phyloP scores from a whole-genome alignment of 2,797 vertebrate species.

The Darevskia nairensis region DNA sequence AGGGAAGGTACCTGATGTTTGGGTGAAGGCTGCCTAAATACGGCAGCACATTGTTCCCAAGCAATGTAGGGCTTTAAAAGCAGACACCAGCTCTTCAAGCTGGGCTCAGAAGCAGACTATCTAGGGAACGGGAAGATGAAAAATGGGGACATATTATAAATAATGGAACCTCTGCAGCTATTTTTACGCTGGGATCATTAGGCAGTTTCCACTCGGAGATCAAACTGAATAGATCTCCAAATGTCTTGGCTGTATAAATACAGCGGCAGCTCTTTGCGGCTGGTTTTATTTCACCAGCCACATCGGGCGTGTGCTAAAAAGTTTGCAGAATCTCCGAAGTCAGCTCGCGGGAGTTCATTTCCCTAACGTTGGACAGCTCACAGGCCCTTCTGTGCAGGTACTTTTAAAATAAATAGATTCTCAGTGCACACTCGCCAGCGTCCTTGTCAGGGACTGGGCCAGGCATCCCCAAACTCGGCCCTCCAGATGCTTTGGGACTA shows the following conservation, averaged over 20 bases:
- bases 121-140: not conserved
- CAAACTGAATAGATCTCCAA: slow-evolving; percentile 29
- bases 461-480: too few relatives aligned
- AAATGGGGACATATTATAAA: slow-evolving; percentile 22
- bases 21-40: not conserved
- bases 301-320: not conserved
- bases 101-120: not conserved
- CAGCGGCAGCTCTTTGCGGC: not conserved
- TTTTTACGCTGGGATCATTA: slow-evolving; percentile 1
- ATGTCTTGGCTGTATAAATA: not conserved
- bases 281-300: not conserved
- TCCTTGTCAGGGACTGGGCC: too few relatives aligned
- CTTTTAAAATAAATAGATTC: too few relatives aligned
- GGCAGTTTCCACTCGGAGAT: not conserved
- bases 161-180: not conserved
- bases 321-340: not conserved
- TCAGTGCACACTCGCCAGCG: too few relatives aligned
- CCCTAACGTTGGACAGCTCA: not conserved
- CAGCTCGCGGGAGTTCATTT: not conserved
- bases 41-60: not conserved
- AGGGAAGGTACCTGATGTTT: not conserved
- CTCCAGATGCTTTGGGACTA: too few relatives aligned
- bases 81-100: not conserved
- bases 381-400: too few relatives aligned
- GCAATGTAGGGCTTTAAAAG: not conserved